phyloP scores from a whole-genome alignment of 2,888 invertebrate genomes.

The Drosophila tanythrix region DNA sequence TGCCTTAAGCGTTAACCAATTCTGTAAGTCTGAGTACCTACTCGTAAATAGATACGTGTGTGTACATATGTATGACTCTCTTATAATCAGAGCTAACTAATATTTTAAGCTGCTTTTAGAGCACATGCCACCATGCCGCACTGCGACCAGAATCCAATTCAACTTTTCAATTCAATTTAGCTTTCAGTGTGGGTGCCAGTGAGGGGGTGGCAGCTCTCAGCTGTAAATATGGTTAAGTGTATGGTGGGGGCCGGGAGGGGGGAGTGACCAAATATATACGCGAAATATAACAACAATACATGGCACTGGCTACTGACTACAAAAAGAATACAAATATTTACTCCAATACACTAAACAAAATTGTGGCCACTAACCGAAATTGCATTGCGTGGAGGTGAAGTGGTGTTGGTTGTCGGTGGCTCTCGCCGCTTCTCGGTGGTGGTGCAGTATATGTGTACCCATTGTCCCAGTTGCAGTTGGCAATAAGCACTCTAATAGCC shows the following conservation, averaged over 20 bases:
- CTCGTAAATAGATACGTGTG: background rate
- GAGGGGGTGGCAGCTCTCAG: background rate
- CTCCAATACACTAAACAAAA: constrained; percentile 71
- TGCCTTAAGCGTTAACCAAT: background rate
- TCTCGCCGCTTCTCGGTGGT: background rate
- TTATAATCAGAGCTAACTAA: constrained; percentile 52
- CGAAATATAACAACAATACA: constrained; percentile 60
- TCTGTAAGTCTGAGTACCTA: background rate
- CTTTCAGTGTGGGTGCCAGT: background rate
- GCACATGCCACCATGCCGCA: constrained; percentile 7
- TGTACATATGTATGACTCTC: background rate
- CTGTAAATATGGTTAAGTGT: constrained; percentile 11
- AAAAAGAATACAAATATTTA: constrained; percentile 62
- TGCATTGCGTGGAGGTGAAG: constrained; percentile 61
- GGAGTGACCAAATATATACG: constrained; percentile 33
- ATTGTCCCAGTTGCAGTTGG: constrained; percentile 38
- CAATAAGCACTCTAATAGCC: constrained; percentile 36
- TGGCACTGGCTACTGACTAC: constrained; percentile 14
- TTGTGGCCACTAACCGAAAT: constrained; percentile 76
- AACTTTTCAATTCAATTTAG: constrained; percentile 60
- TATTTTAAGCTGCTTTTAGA: constrained; percentile 59
- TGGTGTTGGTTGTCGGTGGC: background rate
- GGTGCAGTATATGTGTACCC: background rate
- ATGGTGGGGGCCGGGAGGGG: background rate
- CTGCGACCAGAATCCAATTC: constrained; percentile 53